These are phyloP conservation scores for Pteruthius melanotis DNA, from an alignment of 2,113 vertebrate species.

Conservation along the genomic window DNA sequence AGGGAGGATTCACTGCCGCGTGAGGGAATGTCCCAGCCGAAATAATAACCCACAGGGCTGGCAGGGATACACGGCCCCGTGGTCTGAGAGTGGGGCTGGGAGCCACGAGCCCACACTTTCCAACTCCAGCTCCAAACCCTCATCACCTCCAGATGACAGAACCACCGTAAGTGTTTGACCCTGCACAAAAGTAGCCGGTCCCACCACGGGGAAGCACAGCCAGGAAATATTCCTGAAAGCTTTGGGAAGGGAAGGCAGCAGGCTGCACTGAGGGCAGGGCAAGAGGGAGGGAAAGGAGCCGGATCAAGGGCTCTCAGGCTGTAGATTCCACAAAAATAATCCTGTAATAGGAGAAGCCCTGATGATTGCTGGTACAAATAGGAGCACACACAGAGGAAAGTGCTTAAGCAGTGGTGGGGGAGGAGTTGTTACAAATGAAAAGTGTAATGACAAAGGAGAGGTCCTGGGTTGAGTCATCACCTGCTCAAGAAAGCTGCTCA, in stretches of 20 bases:
- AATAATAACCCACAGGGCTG: neutral
- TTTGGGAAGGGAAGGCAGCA: neutral
- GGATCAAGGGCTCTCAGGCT: neutral
- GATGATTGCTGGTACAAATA: neutral
- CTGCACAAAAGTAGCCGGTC: neutral
- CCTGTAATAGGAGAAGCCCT: neutral
- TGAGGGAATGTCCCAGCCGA: neutral
- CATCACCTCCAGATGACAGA: neutral
- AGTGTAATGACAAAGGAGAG: neutral
- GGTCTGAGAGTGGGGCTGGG: neutral
- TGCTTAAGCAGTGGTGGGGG: neutral
- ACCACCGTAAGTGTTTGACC: fast-evolving
- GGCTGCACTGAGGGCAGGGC: neutral
- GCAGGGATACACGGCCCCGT: fast-evolving
- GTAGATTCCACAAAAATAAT: neutral
- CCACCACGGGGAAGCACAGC: fast-evolving
- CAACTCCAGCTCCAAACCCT: neutral
- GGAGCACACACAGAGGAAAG: neutral
- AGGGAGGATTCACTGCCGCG: neutral
- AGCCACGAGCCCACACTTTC: neutral
- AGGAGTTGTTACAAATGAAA: neutral
- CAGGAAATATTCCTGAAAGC: neutral
- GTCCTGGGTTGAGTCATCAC: neutral
- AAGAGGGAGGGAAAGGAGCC: neutral
- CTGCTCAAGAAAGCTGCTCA: neutral